Percentiles rank a stretch among this genome's conserved stretches.
Evolutionary conservation across 2,797 vertebrate species (phyloP).

Genomic region (Eulemur mongoz): DNA sequence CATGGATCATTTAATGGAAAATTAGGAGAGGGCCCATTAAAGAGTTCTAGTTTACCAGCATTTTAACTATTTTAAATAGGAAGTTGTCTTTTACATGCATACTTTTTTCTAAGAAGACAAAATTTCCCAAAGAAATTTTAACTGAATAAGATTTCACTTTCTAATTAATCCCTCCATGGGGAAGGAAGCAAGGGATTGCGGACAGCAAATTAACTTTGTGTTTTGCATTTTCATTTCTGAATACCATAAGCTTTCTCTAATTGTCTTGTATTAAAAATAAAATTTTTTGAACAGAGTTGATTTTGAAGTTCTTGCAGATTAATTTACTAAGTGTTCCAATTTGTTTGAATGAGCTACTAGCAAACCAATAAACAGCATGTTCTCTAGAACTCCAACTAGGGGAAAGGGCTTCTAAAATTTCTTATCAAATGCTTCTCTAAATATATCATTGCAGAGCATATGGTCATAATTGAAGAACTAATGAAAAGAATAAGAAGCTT

Average conservation of each 20-base stretch:
- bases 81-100: slow-evolving; percentile 10
- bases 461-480: background rate
- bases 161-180: slow-evolving; percentile 57
- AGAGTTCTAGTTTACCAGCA: slow-evolving; percentile 5
- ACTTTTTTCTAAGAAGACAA: slow-evolving; percentile 32
- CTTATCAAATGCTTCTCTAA: slow-evolving; percentile 27
- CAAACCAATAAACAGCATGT: slow-evolving; percentile 25
- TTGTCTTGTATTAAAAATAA: slow-evolving; percentile 49
- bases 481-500: background rate
- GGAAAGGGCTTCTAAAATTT: slow-evolving; percentile 1
- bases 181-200: slow-evolving; percentile 29
- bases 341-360: slow-evolving; percentile 21
- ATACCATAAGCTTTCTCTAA: slow-evolving; percentile 46
- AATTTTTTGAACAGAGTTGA: slow-evolving; percentile 31
- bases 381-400: background rate
- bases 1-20: slow-evolving; percentile 46
- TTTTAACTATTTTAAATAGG: slow-evolving; percentile 1
- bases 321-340: slow-evolving; percentile 46
- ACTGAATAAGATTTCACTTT: slow-evolving; percentile 50
- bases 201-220: slow-evolving; percentile 51
- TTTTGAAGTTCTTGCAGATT: slow-evolving; percentile 46
- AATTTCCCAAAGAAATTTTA: slow-evolving; percentile 51
- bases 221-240: slow-evolving; percentile 53
- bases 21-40: background rate
- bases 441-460: background rate